Percentiles rank a stretch among this genome's conserved stretches.
Conservation (phyloP, 2,113 vertebrate species). For the Neoarius graeffei region DNA sequence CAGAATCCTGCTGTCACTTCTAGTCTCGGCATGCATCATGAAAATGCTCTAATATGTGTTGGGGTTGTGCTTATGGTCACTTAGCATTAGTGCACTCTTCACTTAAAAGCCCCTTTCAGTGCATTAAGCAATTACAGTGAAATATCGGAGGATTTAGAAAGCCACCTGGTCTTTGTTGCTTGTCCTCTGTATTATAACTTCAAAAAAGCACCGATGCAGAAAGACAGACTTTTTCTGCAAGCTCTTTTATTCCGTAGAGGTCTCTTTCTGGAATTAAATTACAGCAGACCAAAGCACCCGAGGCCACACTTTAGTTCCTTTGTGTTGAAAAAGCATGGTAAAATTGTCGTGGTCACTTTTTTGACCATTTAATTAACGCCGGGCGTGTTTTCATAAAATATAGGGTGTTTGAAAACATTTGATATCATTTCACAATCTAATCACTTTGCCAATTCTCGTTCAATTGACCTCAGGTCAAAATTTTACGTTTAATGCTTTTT, state of each 20-base stretch:
- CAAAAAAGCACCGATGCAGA: neutral
- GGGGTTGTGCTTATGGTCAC: slow-evolving; percentile 10
- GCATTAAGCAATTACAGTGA: slow-evolving; percentile 39
- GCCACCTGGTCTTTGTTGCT: neutral
- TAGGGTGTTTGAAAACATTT: neutral
- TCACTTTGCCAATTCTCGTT: no score
- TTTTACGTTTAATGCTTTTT: no score
- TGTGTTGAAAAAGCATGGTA: neutral
- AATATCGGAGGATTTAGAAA: slow-evolving; percentile 18
- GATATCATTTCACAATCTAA: no score
- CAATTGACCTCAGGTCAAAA: no score
- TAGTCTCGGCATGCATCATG: slow-evolving; percentile 22
- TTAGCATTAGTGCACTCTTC: slow-evolving; percentile 26
- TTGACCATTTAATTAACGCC: neutral
- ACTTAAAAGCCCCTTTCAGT: slow-evolving; percentile 22
- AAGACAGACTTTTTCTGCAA: slow-evolving; percentile 9
- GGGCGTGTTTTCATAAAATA: neutral
- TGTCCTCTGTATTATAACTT: neutral
- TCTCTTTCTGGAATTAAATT: slow-evolving; percentile 3
- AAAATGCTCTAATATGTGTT: slow-evolving; percentile 24
- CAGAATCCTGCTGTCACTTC: neutral
- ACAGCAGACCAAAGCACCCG: neutral
- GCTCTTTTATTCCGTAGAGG: neutral
- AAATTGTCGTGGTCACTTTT: neutral
- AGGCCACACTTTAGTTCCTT: neutral